Base-by-base conservation (phyloP, 2,797 vertebrate genomes). In the Ctenopoma multispine region DNA sequence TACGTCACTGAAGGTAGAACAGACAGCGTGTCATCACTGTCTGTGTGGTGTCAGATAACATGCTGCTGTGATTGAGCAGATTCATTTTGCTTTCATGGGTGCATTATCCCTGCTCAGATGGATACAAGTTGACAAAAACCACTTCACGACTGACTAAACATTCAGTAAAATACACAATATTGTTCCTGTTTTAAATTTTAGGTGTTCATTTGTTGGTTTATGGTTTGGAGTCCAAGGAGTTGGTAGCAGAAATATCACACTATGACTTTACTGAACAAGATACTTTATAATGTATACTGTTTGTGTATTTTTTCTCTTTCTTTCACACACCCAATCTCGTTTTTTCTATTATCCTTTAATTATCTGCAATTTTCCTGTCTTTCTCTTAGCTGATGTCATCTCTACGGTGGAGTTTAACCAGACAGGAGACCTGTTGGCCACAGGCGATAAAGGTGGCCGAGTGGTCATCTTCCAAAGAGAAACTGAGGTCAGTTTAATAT, bases 381-480 rank as follows among this genome's bases (percentile, higher is more conserved):
- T 40, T 21, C 60, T 81, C 23, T 67, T 83, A 99, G 97, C 97
- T 94, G 97, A 99, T 94, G 96, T 99, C 93, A 99, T 99, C 95
- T 99, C 97, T 89, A 99, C 97, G 31, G 97, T 98, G 82, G 97
- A 99, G 91, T 99, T 99, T 90, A 99, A 98, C 94, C 97, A 99
- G 92, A 98, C 97, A 2, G 97, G 97, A 88, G 96, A 99, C 92
- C 93, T 99, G 83, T 94, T 99, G 96, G 97, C 97, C 90, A 99
- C 97, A 3, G 97, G 97, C 47, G 97, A 99, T 93, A 99, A 98
- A 93, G 97, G 97, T 70, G 97, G 97, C 88, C 94, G 97, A 76
- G 97, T 99, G 81, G 97, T 99, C 94, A 98, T 99, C 94, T 99
- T 99, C 92, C 97, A 98, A 92, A 95, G 97, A 92, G 97, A 99